These are phyloP conservation scores for Halichondria panicea DNA, from an alignment of 37 sponge, comb jelly and placozoan genomes.

Conservation along the genomic window DNA sequence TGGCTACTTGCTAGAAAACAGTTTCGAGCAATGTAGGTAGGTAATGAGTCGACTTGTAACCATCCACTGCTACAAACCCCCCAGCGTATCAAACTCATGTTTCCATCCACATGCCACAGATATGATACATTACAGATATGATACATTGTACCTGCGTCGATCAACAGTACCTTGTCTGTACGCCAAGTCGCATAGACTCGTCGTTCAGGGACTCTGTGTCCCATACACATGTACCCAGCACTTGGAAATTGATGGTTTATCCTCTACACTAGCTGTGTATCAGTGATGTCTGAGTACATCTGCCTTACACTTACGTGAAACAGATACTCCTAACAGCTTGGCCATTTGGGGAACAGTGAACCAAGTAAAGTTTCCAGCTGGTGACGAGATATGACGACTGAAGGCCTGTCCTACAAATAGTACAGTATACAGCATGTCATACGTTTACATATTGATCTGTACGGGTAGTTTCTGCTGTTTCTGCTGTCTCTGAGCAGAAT, in stretches of 20 bases:
- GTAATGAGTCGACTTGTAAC: constrained; percentile 44
- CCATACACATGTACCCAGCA: constrained; percentile 8
- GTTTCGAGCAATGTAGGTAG: constrained; percentile 34
- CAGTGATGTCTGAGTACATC: neutral
- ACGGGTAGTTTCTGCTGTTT: no score
- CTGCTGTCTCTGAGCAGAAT: no score
- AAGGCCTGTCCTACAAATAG: no score
- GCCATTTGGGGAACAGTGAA: neutral
- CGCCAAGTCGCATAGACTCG: constrained; percentile 15
- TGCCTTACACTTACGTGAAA: neutral
- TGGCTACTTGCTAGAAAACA: constrained; percentile 21
- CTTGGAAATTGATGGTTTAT: constrained; percentile 3
- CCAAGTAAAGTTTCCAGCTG: neutral
- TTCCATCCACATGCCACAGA: constrained; percentile 72
- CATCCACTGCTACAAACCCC: constrained; percentile 58
- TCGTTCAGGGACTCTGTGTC: constrained; percentile 13
- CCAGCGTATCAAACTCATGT: constrained; percentile 58
- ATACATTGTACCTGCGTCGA: constrained; percentile 36
- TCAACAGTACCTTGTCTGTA: neutral
- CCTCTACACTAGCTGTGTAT: neutral
- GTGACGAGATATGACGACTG: neutral
- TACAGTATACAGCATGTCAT: neutral
- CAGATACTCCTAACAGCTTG: constrained; percentile 7
- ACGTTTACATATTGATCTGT: no score
- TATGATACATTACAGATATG: constrained; percentile 23